These are phyloP conservation scores for Liolophura sinensis DNA, from an alignment of 1,140 invertebrate species.

Conservation along the genomic window DNA sequence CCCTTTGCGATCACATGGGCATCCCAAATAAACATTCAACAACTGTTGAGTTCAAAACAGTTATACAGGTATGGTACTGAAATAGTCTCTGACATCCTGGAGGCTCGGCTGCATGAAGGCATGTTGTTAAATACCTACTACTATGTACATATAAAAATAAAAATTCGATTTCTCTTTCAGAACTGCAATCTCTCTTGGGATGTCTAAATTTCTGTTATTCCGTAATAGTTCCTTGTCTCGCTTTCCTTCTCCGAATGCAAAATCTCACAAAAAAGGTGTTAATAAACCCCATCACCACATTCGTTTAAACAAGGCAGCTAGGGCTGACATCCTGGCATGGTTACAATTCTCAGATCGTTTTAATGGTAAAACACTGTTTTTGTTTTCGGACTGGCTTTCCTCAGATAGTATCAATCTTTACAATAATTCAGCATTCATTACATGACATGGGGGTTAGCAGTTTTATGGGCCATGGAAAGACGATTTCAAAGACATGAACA, in stretches of 20 bases:
- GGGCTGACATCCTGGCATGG: conserved; percentile 18
- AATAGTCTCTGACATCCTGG: conserved; percentile 14
- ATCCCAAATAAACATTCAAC: conserved; percentile 18
- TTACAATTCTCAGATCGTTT: conserved; percentile 10
- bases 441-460: conserved; percentile 9
- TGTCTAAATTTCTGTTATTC: conserved; percentile 16
- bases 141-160: not conserved
- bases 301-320: conserved; percentile 7
- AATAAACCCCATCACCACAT: conserved; percentile 14
- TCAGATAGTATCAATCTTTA: conserved; percentile 10
- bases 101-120: conserved; percentile 10
- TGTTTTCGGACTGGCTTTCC: not conserved
- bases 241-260: conserved; percentile 15
- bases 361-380: conserved; percentile 18
- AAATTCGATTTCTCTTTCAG: conserved; percentile 4
- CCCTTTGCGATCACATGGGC: conserved; percentile 1
- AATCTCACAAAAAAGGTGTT: conserved; percentile 14
- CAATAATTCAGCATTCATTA: conserved; percentile 16
- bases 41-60: conserved; percentile 12
- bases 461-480: conserved; percentile 10
- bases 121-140: conserved; percentile 14
- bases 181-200: conserved; percentile 20
- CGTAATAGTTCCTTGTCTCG: conserved; percentile 12
- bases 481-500: conserved; percentile 2
- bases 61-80: conserved; percentile 19